Evolutionary conservation across 2,797 vertebrate genomes (phyloP).

Genomic region (Dendrocincla fuliginosa): DNA sequence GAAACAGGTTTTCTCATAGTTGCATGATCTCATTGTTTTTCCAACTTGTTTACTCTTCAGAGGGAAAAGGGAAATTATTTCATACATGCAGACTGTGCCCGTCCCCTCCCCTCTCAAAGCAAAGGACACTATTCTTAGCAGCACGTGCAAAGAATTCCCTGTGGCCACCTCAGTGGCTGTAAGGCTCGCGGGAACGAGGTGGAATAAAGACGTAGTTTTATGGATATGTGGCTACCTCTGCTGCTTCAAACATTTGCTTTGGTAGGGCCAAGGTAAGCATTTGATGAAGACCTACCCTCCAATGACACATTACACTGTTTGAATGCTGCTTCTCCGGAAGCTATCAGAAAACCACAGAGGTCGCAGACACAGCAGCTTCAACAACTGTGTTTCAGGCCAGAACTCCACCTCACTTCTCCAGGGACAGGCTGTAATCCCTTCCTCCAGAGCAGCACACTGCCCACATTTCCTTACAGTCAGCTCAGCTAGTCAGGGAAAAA

Average conservation of each 20-base stretch:
- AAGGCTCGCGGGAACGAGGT: background rate
- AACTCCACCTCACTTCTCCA: background rate
- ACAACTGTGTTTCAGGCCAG: background rate
- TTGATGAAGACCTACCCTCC: background rate
- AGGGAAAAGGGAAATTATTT: background rate
- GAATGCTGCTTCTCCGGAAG: background rate
- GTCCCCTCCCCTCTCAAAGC: background rate
- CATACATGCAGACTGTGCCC: background rate
- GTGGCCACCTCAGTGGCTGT: rapidly evolving
- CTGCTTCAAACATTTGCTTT: background rate
- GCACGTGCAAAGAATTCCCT: rapidly evolving
- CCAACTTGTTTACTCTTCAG: background rate
- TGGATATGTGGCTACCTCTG: background rate
- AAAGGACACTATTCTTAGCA: background rate
- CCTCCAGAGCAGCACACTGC: background rate
- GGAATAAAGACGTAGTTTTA: background rate
- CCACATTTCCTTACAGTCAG: background rate
- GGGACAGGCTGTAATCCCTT: background rate
- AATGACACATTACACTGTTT: background rate
- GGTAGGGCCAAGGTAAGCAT: background rate
- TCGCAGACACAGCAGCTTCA: background rate
- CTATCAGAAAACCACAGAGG: background rate
- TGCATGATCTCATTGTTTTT: background rate
- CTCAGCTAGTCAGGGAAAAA: background rate
- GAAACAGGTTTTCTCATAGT: background rate